A percentile compares a stretch with the other conserved stretches of the same genome.
Evolutionary conservation across 2,113 vertebrate species (phyloP).

Genomic region (Rhinopomastus cyanomelas): DNA sequence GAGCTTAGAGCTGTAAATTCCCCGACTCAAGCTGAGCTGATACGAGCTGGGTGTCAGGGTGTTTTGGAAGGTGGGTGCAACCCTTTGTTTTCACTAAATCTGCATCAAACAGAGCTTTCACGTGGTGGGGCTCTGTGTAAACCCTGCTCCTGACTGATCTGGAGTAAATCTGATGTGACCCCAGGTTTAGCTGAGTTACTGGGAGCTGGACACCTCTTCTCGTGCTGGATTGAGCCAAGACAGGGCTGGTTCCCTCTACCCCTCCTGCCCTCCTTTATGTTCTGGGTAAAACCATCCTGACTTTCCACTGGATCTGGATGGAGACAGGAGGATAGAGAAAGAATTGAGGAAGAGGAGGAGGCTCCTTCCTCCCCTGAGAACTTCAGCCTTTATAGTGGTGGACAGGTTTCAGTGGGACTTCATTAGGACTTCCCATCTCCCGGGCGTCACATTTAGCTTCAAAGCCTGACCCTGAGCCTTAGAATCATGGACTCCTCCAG

Average conservation of each 20-base stretch:
- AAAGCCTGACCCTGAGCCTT: accelerated
- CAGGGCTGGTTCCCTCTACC: accelerated
- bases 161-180: background rate
- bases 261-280: background rate
- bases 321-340: background rate
- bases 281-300: accelerated
- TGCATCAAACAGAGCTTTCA: background rate
- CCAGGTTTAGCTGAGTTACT: background rate
- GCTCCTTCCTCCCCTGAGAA: background rate
- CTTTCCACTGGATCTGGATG: background rate
- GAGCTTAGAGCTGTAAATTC: background rate
- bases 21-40: background rate
- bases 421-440: background rate
- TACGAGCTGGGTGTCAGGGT: background rate
- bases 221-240: background rate
- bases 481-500: background rate
- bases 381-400: background rate
- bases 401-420: background rate
- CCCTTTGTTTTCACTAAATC: background rate
- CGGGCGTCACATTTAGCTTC: accelerated
- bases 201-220: background rate
- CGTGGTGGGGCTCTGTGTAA: background rate
- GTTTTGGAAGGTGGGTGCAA: background rate
- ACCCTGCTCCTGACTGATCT: background rate
- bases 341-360: background rate